Conservation (phyloP, 2,888 invertebrate genomes). For the Melanophora roralis region DNA sequence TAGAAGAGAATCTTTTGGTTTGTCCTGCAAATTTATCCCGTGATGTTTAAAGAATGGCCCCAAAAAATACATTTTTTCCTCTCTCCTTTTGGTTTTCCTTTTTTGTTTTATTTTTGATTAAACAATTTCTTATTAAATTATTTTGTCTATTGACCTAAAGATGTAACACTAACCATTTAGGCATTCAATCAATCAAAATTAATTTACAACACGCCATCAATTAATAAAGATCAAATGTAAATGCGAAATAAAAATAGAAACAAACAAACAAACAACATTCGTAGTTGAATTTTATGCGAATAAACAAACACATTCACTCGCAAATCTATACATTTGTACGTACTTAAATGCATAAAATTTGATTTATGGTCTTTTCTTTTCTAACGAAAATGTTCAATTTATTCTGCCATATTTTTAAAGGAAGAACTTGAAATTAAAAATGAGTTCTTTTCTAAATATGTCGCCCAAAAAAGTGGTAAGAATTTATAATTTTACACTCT, state of each 20-base stretch:
- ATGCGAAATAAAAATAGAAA: conserved; percentile 13
- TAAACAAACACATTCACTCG: neutral
- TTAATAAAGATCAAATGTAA: conserved; percentile 56
- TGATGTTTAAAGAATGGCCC: neutral
- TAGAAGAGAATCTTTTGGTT: neutral
- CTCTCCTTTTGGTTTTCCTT: neutral
- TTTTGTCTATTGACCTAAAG: conserved; percentile 59
- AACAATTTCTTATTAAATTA: conserved; percentile 57
- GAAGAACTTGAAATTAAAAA: too few relatives aligned
- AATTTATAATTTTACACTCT: too few relatives aligned
- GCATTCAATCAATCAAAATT: conserved; percentile 62
- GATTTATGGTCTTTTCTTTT: too few relatives aligned
- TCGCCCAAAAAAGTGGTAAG: too few relatives aligned
- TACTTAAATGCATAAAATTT: neutral
- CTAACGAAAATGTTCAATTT: too few relatives aligned
- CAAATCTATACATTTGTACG: neutral
- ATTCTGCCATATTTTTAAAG: too few relatives aligned
- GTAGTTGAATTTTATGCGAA: neutral
- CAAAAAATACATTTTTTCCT: neutral
- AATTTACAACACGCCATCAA: conserved; percentile 63
- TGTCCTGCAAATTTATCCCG: neutral
- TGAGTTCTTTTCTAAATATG: too few relatives aligned
- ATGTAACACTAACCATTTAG: conserved; percentile 35
- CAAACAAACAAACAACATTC: conserved; percentile 18
- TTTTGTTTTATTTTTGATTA: conserved; percentile 12